Evolutionary conservation across 2,888 invertebrate species (phyloP).

Genomic region (Lingula anatina): DNA sequence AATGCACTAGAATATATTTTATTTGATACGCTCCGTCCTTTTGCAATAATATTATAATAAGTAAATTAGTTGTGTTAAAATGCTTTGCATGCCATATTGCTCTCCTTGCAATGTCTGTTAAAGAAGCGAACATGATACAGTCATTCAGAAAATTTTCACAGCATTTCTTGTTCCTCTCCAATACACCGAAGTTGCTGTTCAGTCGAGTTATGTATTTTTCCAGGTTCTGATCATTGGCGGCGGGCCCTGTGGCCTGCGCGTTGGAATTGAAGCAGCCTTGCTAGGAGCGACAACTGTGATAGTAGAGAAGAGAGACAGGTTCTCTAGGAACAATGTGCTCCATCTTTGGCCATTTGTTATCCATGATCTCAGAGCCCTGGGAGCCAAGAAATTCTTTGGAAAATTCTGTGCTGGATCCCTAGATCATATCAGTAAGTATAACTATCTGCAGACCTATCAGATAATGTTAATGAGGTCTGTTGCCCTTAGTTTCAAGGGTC

Average conservation of each 20-base stretch:
- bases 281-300: constrained; percentile 91
- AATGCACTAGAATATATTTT: no score
- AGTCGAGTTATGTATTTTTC: constrained; percentile 7
- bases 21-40: no score
- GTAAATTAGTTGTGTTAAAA: no score
- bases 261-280: constrained; percentile 93
- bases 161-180: no score
- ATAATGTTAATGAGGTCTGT: no score
- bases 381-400: constrained; percentile 97
- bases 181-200: no score
- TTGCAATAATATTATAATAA: no score
- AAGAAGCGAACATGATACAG: no score
- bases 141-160: no score
- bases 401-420: constrained; percentile 98
- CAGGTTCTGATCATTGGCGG: constrained; percentile 85
- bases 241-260: constrained; percentile 90
- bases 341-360: constrained; percentile 99
- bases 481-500: no score
- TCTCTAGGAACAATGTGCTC: constrained; percentile 79
- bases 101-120: no score
- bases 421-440: constrained; percentile 82
- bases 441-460: neutral
- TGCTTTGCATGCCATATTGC: no score
- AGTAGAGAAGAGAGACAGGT: constrained; percentile 80
- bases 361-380: constrained; percentile 84